A percentile compares a stretch with the other conserved stretches of the same genome.
Evolutionary conservation across 2,888 invertebrate genomes (phyloP).

Genomic region (Eumacrocentrus americanus): DNA sequence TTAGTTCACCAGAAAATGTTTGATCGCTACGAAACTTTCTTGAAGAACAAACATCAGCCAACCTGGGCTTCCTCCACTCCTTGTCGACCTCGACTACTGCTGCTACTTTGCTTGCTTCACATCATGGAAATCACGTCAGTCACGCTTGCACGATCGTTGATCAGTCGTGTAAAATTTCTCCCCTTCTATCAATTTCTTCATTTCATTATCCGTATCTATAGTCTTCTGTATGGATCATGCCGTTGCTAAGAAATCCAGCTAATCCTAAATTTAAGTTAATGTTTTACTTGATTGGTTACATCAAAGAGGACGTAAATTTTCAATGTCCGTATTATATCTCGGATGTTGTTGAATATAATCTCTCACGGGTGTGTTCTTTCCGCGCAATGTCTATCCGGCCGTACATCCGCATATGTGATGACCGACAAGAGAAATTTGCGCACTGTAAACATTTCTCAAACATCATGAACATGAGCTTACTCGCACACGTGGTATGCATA

Average conservation of each 20-base stretch:
- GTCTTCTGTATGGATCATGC: too few species aligned
- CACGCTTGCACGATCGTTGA: conserved; percentile 17
- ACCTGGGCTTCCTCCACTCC: conserved; percentile 5
- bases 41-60: conserved; percentile 23
- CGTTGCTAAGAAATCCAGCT: neutral
- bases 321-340: neutral
- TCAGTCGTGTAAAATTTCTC: neutral
- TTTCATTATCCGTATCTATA: too few species aligned
- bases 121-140: conserved; percentile 28
- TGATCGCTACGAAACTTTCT: conserved; percentile 33
- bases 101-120: conserved; percentile 18
- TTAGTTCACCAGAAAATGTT: conserved; percentile 19
- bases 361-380: neutral
- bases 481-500: conserved; percentile 34
- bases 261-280: neutral
- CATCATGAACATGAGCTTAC: conserved; percentile 30
- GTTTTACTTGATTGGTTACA: neutral
- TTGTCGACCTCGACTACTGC: conserved; percentile 21
- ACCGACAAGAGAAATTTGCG: conserved; percentile 22
- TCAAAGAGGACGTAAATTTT: neutral
- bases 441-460: conserved; percentile 34
- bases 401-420: conserved; percentile 15
- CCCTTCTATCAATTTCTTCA: neutral
- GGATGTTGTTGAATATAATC: neutral
- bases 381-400: neutral